These are phyloP conservation scores for Cichlasoma orientale DNA, from an alignment of 2,797 vertebrate species.

Conservation along the genomic window DNA sequence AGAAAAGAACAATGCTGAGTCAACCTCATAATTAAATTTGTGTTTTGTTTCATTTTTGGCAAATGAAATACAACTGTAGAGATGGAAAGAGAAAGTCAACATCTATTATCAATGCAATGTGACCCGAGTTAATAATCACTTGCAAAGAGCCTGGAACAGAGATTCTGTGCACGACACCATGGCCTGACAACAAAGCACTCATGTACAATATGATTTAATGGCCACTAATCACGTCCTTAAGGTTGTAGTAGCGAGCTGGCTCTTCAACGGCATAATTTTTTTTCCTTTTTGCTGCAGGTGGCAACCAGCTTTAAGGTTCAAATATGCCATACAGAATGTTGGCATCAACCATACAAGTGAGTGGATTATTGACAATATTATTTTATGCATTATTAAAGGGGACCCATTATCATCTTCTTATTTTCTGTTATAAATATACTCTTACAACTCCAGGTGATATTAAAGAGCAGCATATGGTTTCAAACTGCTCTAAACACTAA, in stretches of 20 bases:
- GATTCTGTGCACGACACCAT: neutral
- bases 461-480: too few species aligned
- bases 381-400: too few species aligned
- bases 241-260: neutral
- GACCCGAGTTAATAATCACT: neutral
- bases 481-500: neutral
- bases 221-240: neutral
- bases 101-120: neutral
- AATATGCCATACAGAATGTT: too few species aligned
- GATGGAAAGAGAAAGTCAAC: neutral
- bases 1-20: neutral
- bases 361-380: too few species aligned
- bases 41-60: neutral
- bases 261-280: too few species aligned
- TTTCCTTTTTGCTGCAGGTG: neutral
- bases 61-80: neutral
- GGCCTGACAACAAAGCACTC: neutral
- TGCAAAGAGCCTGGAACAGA: neutral
- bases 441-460: too few species aligned
- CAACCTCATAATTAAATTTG: neutral
- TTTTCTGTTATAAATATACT: too few species aligned
- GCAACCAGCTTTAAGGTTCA: neutral
- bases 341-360: too few species aligned
- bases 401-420: too few species aligned
- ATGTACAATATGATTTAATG: rapidly evolving